Evolutionary conservation across 2,888 invertebrate species (phyloP), one percentile per base, ranked within the genome.

Genomic region (Drosophila maculinotata): DNA sequence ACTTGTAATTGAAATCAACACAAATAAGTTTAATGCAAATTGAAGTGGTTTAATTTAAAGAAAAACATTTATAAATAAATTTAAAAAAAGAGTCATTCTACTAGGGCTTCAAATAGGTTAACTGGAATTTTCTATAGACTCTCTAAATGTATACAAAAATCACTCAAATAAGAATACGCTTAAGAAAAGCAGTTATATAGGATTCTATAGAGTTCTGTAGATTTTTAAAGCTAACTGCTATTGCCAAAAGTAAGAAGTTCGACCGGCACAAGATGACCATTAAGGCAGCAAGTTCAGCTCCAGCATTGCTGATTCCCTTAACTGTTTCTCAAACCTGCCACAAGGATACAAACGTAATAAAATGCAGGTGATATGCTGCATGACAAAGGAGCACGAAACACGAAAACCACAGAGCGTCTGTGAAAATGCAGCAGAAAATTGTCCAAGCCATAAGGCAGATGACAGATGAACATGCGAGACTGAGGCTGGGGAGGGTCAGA

Each of bases 311-410:
- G 26, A 42, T 5, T 14, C 25, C 41, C n/a, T n/a, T n/a, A 20
- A 12, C 12, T 47, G 35, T 26, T 63, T 14, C 25, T 20, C 25
- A 15, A 8, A 25, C 3, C 44, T 33, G 45, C 42, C 42, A 47
- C 26, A 39, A 41, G 35, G 17, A n/a, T 6, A 48, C 7, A 59
- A 25, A 30, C 28, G 49, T 36, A 49, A 41, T 51, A 56, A 59
- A 53, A 54, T 33, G 35, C 51, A 47, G 59, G 47, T 58, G 53
- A 65, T 41, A 47, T 53, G 35, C 15, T 17, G n/a, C 14, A 23
- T 23, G 36, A 58, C 30, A 44, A 49, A 39, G 20, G 10, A 15
- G 9, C 12, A 30, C 25, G 26, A 25, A 53, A 45, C 20, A 52
- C 35, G 7, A 49, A 57, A 36, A 12, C 1, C 41, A 20, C 33